A percentile compares a stretch with the other conserved stretches of the same genome.
Conservation (phyloP, 1,140 invertebrate species). For the Temnothorax curvispinosus region DNA sequence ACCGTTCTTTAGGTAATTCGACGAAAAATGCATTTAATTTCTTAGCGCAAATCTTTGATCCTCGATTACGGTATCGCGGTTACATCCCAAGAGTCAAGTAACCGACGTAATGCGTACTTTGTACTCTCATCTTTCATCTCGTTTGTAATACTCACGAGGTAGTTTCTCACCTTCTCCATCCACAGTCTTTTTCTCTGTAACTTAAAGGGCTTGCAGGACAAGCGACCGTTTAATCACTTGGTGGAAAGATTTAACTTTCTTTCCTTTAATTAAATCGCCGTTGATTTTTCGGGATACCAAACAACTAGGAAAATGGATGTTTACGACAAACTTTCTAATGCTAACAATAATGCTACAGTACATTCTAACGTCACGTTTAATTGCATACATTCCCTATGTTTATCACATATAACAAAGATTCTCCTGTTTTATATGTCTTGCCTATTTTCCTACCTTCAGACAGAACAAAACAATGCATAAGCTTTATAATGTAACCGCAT, state of each 20-base stretch:
- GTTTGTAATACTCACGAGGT: slow-evolving; percentile 39
- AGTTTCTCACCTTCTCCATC: neutral
- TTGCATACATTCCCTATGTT: neutral
- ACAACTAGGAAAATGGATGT: neutral
- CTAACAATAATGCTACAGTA: neutral
- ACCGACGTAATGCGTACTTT: neutral
- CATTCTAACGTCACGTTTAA: neutral
- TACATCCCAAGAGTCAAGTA: slow-evolving; percentile 1
- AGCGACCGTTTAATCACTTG: slow-evolving; percentile 38
- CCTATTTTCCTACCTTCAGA: neutral
- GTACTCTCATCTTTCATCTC: slow-evolving; percentile 42
- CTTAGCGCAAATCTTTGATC: slow-evolving; percentile 24
- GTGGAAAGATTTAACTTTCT: slow-evolving; percentile 25
- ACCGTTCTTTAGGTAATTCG: neutral
- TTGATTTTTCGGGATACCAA: slow-evolving; percentile 15
- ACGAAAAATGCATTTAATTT: slow-evolving; percentile 32
- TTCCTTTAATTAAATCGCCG: slow-evolving; percentile 56
- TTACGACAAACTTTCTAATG: neutral
- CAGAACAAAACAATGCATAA: slow-evolving; percentile 37
- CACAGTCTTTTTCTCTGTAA: neutral
- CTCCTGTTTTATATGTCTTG: slow-evolving; percentile 24
- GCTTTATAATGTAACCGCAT: neutral
- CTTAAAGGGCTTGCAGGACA: slow-evolving; percentile 10
- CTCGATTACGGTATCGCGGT: slow-evolving; percentile 26
- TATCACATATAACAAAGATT: neutral